Conservation (phyloP, 2,113 vertebrate species). For the Fukomys damarensis region DNA sequence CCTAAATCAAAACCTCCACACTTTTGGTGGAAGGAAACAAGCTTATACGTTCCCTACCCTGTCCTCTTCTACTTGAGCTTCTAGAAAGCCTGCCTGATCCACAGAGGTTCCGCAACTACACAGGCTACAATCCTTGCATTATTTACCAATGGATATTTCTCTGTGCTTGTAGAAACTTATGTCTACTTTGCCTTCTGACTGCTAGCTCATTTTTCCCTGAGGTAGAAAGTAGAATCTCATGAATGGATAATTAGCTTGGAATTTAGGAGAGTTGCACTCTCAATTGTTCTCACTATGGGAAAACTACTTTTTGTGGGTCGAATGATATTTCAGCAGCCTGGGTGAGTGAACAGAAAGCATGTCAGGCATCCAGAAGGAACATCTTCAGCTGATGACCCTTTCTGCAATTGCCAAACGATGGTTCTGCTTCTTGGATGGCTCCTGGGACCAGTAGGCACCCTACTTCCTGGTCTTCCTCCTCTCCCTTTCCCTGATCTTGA, state of each 20-base stretch:
- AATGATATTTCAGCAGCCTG: neutral
- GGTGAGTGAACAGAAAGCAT: neutral
- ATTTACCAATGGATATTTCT: neutral
- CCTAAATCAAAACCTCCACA: neutral
- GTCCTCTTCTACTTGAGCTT: neutral
- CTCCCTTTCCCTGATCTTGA: neutral
- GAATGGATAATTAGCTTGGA: neutral
- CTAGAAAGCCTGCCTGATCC: slow-evolving; percentile 45
- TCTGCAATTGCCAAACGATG: neutral
- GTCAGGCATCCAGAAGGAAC: neutral
- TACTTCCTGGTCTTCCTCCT: neutral
- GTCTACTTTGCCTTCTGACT: neutral
- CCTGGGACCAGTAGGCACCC: neutral
- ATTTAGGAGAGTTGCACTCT: neutral
- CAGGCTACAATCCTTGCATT: neutral
- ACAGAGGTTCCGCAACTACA: neutral
- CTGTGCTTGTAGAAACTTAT: neutral
- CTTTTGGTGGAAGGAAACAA: neutral
- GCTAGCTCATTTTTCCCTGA: neutral
- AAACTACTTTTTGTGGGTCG: neutral
- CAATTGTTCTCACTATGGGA: neutral
- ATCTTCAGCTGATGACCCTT: neutral
- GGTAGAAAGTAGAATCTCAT: neutral
- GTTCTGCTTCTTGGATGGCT: neutral
- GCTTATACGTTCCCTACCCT: neutral